Base-by-base conservation (phyloP, 2,113 vertebrate species). In the Alligator sinensis region DNA sequence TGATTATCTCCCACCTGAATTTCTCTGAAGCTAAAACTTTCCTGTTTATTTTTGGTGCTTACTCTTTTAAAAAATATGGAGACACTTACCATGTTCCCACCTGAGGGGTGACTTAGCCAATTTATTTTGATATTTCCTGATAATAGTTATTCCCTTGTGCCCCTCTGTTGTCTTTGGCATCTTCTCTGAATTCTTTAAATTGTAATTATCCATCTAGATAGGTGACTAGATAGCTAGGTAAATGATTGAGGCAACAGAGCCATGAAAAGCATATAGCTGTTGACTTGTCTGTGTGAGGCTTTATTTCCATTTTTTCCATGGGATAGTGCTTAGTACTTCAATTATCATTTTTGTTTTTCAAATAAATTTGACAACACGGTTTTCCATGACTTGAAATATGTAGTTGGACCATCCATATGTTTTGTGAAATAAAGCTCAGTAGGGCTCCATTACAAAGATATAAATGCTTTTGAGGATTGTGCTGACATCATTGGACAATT, bases 121-220 rank as follows among this genome's bases (percentile, higher is more conserved):
- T 75, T 22, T 80, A 28, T 6, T 64, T 74, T 34, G 28, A 21
- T 60, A 64, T 91, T 77, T 82, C 19, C 9, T 57, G 16, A 10
- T 75, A 68, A 58, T 63, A 38, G 38, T 38, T 38, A 38, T 38
- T 72, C 21, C 34, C 19, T 74, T 34, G 11, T 13, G 21, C 70
- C 47, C 34, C 70, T 74, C 19, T 11, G 14, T 74, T 22, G 47
- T 7, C 6, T 74, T 74, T 74, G 47, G 12, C 47, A 13, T 47
- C 70, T 80, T 88, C 24, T 66, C 27, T 60, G 15, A 78, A 78
- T 5, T 3, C 22, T 90, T 77, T 13, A n/a, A 24, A 62, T 18
- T 70, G 61, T 18, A 70, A 58, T 68, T 0, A 0, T 62, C 28
- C 18, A 24, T 18, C 61, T 1, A 0, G 57, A 16, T 15, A 61